phyloP scores from a whole-genome alignment of 2,113 vertebrate species.

The Redunca redunca region DNA sequence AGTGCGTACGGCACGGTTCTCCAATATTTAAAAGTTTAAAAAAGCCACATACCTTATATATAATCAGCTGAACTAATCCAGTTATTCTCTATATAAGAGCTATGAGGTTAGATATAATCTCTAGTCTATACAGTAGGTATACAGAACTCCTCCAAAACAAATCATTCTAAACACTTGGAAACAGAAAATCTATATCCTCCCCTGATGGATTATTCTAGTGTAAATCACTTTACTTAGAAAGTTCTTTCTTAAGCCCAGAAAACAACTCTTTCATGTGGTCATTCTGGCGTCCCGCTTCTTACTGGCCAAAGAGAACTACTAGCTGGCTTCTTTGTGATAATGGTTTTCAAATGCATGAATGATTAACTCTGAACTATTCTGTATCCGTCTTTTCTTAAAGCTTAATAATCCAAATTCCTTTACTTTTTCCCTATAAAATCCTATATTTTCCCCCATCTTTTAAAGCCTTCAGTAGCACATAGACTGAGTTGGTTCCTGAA shows the following conservation, averaged over 20 bases:
- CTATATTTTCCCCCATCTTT: neutral
- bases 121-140: neutral
- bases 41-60: neutral
- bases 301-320: neutral
- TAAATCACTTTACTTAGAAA: neutral
- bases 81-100: neutral
- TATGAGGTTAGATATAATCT: neutral
- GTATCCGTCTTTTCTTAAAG: neutral
- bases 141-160: neutral
- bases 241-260: neutral
- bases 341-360: neutral
- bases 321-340: neutral
- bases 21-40: neutral
- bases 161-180: neutral
- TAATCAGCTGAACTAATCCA: neutral
- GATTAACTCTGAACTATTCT: neutral
- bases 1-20: fast-evolving
- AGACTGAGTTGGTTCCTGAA: neutral
- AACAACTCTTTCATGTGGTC: neutral
- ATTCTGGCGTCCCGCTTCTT: neutral
- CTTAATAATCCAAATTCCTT: neutral
- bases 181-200: neutral
- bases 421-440: neutral
- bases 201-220: neutral
- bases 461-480: neutral